Evolutionary conservation across 2,113 vertebrate species (phyloP).

Genomic region (Ammodytes dubius): DNA sequence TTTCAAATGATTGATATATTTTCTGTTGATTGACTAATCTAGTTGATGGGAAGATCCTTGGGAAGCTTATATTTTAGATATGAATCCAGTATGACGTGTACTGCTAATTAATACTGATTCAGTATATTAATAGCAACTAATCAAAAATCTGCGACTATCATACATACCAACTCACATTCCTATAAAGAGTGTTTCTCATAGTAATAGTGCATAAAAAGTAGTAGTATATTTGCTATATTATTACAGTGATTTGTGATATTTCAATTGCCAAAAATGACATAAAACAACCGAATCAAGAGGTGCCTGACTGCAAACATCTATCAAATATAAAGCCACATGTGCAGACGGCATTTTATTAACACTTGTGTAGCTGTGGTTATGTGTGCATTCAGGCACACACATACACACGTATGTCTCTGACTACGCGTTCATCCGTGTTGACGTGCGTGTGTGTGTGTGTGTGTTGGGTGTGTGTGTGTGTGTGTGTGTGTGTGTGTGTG

Average conservation of each 20-base stretch:
- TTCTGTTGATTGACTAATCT: not conserved
- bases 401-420: constrained; percentile 26
- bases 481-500: constrained; percentile 26
- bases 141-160: not conserved
- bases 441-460: constrained; percentile 18
- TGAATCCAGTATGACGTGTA: not conserved
- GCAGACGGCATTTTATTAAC: constrained; percentile 53
- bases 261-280: not conserved
- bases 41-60: not conserved
- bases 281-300: constrained; percentile 18
- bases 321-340: constrained; percentile 1
- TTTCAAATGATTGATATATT: not conserved
- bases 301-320: constrained; percentile 6
- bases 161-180: not conserved
- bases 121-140: not conserved
- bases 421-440: constrained; percentile 39
- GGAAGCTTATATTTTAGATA: not conserved
- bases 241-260: not conserved
- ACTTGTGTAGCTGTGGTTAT: constrained; percentile 37
- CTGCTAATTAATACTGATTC: not conserved
- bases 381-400: not conserved
- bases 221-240: not conserved
- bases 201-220: not conserved
- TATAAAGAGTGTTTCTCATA: not conserved
- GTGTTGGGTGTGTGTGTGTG: constrained; percentile 25